A percentile compares a stretch with the other conserved stretches of the same genome.
phyloP scores from a whole-genome alignment of 1,140 invertebrate species.

The Sycobia sp. region DNA sequence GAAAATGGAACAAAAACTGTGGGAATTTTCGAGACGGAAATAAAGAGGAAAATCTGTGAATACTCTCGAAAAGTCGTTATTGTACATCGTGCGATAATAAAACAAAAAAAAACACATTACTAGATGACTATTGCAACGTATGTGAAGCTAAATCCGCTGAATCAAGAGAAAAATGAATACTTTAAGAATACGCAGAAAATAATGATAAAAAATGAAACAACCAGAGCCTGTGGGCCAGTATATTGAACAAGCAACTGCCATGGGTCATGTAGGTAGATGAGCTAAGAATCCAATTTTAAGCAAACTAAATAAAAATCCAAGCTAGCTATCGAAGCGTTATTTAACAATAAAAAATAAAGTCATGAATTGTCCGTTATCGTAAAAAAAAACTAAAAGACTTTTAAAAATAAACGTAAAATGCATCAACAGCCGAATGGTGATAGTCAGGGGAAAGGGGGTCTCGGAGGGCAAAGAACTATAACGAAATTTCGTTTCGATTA shows the following conservation, averaged over 20 bases:
- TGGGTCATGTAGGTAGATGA: conserved; percentile 51
- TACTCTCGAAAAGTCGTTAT: conserved; percentile 35
- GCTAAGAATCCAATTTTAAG: conserved; percentile 53
- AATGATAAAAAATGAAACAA: conserved; percentile 26
- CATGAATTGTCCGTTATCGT: conserved; percentile 45
- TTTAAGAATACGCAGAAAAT: conserved; percentile 19
- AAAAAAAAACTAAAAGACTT: no score
- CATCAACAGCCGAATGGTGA: no score
- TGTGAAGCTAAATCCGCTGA: conserved; percentile 45
- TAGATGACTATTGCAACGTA: conserved; percentile 43
- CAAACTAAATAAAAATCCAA: conserved; percentile 31
- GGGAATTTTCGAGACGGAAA: conserved; percentile 37
- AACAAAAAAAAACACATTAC: conserved; percentile 14
- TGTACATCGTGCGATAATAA: conserved; percentile 35
- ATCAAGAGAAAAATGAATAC: conserved; percentile 12
- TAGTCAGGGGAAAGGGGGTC: no score
- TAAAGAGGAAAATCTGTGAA: conserved; percentile 31
- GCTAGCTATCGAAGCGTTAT: conserved; percentile 47
- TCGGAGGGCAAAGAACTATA: not conserved
- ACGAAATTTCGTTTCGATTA: no score
- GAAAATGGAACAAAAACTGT: no score
- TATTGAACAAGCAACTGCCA: conserved; percentile 57
- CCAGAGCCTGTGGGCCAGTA: conserved; percentile 50
- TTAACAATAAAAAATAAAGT: conserved; percentile 32
- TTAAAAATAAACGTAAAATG: conserved; percentile 11